Evolutionary conservation across 2,113 vertebrate species (phyloP), one percentile per base, ranked within the genome.

Genomic region (Caracal caracal): DNA sequence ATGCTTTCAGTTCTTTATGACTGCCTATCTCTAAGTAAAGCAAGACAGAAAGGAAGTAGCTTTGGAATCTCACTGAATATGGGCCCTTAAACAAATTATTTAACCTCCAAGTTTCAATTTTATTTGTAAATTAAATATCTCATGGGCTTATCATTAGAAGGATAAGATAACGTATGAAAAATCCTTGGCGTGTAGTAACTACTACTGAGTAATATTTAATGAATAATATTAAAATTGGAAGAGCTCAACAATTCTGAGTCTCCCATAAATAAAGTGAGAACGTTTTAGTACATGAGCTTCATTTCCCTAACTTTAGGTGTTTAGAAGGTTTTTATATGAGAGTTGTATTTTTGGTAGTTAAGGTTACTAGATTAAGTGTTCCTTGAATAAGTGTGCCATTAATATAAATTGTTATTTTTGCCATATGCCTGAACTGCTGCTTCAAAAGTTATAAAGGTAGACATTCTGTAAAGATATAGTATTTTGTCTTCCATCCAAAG

Each of bases 221-320:
- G 49, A 91, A 49, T 82, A 76, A 66, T 75, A 94, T 20, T 88
- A 81, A 86, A 97, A 93, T 12, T 81, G 10, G n/a, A 81, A 87
- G 6, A 56, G 47, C 12, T 70, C 26, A 26, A 63, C 71, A 81
- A 19, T n/a, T 93, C 65, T 68, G 65, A 75, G 51, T 66, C 26
- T 95, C 37, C 19, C 33, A 51, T 43, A 51, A 96, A 66, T 63
- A 37, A 93, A 68, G 49, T 51, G 28, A 88, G 20, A 59, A 22
- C 40, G 24, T 87, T 88, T 94, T 61, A 84, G 17, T 51, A 47
- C 10, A 81, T 37, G 33, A 11, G 63, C 19, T 80, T 79, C 40
- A 84, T 65, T 78, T 88, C 40, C 20, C 47, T 65, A 75, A 30
- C 56, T 61, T 51, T 26, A 63, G 11, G 16, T 89, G 33, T 84